A percentile compares a stretch with the other conserved stretches of the same genome.
Conservation (phyloP, 2,113 vertebrate genomes). For the Tinamus guttatus region DNA sequence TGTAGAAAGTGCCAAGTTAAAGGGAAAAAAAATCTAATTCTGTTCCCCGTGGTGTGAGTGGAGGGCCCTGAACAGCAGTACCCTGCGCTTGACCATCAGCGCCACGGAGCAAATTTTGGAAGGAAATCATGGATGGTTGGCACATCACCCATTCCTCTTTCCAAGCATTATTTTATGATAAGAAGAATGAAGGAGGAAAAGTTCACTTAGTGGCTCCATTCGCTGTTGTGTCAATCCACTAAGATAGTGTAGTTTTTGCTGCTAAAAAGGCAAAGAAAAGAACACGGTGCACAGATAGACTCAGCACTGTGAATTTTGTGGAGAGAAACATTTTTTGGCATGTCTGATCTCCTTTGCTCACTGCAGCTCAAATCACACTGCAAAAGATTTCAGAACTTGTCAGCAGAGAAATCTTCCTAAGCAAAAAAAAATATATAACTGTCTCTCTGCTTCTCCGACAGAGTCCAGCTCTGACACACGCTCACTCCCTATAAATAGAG, state of each 20-base stretch:
- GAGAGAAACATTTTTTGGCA: constrained; percentile 31
- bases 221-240: neutral
- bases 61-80: neutral
- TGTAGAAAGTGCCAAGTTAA: neutral
- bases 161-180: neutral
- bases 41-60: neutral
- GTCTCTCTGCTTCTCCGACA: neutral
- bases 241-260: constrained; percentile 11
- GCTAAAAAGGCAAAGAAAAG: constrained; percentile 50
- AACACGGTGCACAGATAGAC: neutral
- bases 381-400: constrained; percentile 32
- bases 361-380: neutral
- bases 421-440: neutral
- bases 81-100: neutral
- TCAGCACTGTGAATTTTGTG: neutral
- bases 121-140: neutral
- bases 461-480: neutral
- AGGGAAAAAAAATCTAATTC: neutral
- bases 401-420: constrained; percentile 32
- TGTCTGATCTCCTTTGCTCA: constrained; percentile 25
- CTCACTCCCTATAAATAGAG: constrained; percentile 49
- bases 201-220: neutral
- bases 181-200: neutral
- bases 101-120: neutral
- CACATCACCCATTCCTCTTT: neutral